phyloP scores from a whole-genome alignment of 2,888 invertebrate genomes.

The Sphaeridia pumilis region DNA sequence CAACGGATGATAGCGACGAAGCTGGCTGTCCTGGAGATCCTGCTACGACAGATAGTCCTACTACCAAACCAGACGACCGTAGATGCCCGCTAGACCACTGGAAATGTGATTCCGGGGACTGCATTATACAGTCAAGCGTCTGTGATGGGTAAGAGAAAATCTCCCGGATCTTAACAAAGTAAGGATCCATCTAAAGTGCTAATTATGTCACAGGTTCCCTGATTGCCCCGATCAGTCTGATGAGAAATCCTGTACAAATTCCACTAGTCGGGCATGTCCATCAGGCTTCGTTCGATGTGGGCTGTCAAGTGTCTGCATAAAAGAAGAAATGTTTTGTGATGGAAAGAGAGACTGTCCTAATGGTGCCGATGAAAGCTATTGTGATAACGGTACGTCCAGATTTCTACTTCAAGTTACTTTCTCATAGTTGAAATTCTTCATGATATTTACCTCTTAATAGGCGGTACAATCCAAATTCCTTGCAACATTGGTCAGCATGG shows the following conservation, averaged over 20 bases:
- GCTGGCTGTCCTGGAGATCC: constrained; percentile 18
- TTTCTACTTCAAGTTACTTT: neutral
- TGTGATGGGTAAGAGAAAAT: constrained; percentile 47
- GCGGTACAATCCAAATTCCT: constrained; percentile 41
- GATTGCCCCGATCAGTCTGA: constrained; percentile 54
- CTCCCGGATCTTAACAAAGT: no score
- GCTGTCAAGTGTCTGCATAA: constrained; percentile 52
- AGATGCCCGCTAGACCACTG: constrained; percentile 49
- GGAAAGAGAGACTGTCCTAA: constrained; percentile 47
- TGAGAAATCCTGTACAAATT: constrained; percentile 46
- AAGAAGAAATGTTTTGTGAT: constrained; percentile 46
- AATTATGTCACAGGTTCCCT: constrained; percentile 16
- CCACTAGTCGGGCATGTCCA: constrained; percentile 29
- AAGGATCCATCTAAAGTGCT: no score
- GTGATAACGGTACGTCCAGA: constrained; percentile 34
- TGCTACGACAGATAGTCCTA: constrained; percentile 8
- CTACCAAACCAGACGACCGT: constrained; percentile 20
- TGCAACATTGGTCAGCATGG: constrained; percentile 48
- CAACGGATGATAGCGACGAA: constrained; percentile 34
- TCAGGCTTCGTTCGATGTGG: constrained; percentile 49
- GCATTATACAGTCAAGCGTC: constrained; percentile 51
- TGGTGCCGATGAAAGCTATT: constrained; percentile 46
- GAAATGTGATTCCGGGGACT: constrained; percentile 47
- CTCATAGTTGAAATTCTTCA: neutral
- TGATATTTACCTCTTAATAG: constrained; percentile 30